phyloP scores from a whole-genome alignment of 2,113 vertebrate species.

The Phoenicopterus ruber region DNA sequence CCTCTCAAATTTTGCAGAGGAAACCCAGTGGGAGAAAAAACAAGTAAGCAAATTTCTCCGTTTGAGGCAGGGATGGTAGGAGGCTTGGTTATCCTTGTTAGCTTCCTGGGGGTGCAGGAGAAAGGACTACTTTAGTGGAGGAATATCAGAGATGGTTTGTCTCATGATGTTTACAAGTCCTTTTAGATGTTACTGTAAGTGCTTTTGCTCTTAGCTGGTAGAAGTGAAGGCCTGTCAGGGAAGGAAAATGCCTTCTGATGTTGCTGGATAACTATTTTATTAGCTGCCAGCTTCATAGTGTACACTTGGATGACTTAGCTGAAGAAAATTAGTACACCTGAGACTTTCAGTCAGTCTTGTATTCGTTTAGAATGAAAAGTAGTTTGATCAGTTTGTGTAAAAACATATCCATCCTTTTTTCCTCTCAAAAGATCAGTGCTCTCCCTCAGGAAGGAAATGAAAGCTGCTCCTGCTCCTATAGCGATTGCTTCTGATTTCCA shows the following conservation, averaged over 20 bases:
- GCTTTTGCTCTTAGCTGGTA: constrained; percentile 47
- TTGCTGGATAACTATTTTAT: constrained; percentile 40
- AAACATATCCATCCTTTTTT: constrained; percentile 62
- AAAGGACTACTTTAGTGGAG: not conserved
- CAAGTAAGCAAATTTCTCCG: not conserved
- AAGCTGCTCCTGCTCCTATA: constrained; percentile 39
- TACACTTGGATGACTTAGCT: constrained; percentile 35
- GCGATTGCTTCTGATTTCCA: constrained; percentile 58
- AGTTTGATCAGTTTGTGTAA: constrained; percentile 64
- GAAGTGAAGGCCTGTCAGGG: constrained; percentile 63
- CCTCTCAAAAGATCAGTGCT: constrained; percentile 51
- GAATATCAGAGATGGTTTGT: not conserved
- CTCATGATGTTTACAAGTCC: constrained; percentile 36
- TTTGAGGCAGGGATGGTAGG: not conserved
- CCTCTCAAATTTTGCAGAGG: not conserved
- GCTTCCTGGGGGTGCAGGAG: not conserved
- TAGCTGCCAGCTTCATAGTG: constrained; percentile 23
- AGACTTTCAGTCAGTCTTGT: constrained; percentile 63
- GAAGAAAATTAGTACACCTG: constrained; percentile 52
- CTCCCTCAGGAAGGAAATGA: constrained; percentile 66
- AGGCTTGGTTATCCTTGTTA: constrained; percentile 23
- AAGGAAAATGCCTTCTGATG: constrained; percentile 46
- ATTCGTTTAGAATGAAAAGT: constrained; percentile 66
- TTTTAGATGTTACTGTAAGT: constrained; percentile 62
- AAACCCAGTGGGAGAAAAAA: not conserved